Base-by-base conservation (phyloP, 2,797 vertebrate species). In the Todus mexicanus region DNA sequence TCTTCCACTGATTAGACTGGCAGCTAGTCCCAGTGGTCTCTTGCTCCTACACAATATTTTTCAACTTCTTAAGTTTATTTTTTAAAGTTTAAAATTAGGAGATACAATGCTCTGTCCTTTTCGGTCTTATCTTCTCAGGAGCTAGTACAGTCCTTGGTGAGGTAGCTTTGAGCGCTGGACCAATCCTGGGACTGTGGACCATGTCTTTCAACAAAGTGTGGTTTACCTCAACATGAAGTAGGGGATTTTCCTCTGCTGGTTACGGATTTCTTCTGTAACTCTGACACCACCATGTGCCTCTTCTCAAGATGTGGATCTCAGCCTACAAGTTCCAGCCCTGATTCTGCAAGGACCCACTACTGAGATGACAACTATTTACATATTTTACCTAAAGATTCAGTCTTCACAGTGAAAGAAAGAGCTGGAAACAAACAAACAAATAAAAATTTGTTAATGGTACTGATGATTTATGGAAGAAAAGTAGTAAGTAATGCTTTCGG, bases 381-480 rank as follows among this genome's bases (percentile, higher is more conserved):
- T 21, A 56, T 42, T 57, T 51, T 60, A 26, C 37, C 45, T 86
- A 35, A 90, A 90, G 51, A 64, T 75, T 26, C 48, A 61, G 42
- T 48, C 21, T 64, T 84, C 81, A 81, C 4, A 61, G 29, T 75
- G 37, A 65, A 72, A 90, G 59, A 89, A 89, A 84, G 33, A 92
- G 25, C 27, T 68, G 33, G 63, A 5, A 22, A n/a, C 14, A 60
- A 47, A 43, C 71, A 74, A 37, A 31, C 29, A 66, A 43, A n/a
- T 68, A 7, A 57, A n/a, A 53, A 59, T 68, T 77, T 84, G 89
- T 94, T 80, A 85, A 85, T 50, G 57, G 25, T 80, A 29, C 65
- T 80, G 78, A 19, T 70, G 35, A 75, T 37, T 91, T 90, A 38
- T 80, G 72, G 79, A 80, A 85, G 85, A 94, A 92, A 90, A 38